Evolutionary conservation across 2,113 vertebrate genomes (phyloP).

Genomic region (Tragelaphus scriptus): DNA sequence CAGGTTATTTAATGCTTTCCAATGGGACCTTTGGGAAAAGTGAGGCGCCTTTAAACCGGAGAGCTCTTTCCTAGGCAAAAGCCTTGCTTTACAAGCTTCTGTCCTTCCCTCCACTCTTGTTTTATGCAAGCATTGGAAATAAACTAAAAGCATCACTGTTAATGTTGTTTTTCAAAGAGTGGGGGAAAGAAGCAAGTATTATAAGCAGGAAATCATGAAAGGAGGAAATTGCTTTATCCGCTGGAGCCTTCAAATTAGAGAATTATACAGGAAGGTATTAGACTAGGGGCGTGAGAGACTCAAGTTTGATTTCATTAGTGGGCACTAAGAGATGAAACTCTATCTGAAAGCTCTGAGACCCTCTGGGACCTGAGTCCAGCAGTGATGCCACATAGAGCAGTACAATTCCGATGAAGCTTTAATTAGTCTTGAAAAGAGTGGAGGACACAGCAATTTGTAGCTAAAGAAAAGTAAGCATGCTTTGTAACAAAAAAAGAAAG

Average conservation of each 20-base stretch:
- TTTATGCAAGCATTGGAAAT: background rate
- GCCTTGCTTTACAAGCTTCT: background rate
- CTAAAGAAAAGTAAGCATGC: background rate
- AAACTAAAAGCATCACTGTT: conserved; percentile 45
- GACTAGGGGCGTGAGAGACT: background rate
- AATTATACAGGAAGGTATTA: conserved; percentile 60
- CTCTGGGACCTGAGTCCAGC: background rate
- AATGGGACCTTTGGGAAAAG: background rate
- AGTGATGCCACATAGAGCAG: fast-evolving
- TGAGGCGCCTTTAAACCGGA: background rate
- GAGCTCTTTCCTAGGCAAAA: background rate
- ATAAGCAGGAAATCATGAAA: conserved; percentile 64
- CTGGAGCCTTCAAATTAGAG: conserved; percentile 51
- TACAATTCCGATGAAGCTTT: background rate
- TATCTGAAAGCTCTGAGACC: background rate
- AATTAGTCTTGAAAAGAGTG: background rate
- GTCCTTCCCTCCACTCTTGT: background rate
- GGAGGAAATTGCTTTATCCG: conserved; percentile 55
- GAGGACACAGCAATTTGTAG: background rate
- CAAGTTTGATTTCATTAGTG: conserved; percentile 39
- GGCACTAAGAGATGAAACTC: background rate
- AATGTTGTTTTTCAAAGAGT: conserved; percentile 58
- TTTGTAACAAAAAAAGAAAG: background rate
- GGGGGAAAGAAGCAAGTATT: conserved; percentile 8
- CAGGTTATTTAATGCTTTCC: background rate